Base-by-base conservation (phyloP, 2,888 invertebrate genomes). In the Galerucella pusilla region DNA sequence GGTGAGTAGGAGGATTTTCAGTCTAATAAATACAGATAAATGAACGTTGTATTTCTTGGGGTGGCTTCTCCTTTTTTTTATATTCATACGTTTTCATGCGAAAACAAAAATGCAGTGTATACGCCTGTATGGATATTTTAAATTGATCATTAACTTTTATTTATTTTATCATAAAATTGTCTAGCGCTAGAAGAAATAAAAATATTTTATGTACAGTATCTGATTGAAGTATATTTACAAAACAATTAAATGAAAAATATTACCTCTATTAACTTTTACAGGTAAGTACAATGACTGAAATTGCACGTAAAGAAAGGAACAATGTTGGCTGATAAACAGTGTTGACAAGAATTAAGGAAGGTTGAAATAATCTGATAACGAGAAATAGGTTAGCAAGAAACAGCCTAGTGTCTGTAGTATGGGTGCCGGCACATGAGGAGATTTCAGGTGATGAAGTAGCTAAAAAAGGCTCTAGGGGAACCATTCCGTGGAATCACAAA, bases 11-110 rank as follows among this genome's bases (percentile, higher is more conserved):
- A 63, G 71, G 71, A 75, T 71, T 71, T 75, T 68, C 64, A 35
- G 25, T 7, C 45, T 71, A 71, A 68, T 75, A 68, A 71, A 75
- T 75, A 71, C 57, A 68, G 73, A 75, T 78, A 80, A 80, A 79
- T 80, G 77, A 79, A 75, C 72, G 71, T 74, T 75, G 66, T 72
- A 59, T 72, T 67, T 72, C 72, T 72, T 49, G 49, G 72, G 72
- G 72, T 72, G 66, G 66, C 60, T 72, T 66, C 20, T 42, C 63
- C 16, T 46, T 4, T 42, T 20, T 28, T 25, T 20, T 59, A 25
- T 16, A 63, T 63, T 16, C 3, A 42, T 42, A 42, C 9, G 35
- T 16, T 42, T 63, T 16, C 3, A 42, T 42, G 7, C 35, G 35
- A 9, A 63, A 16, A 42, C 14, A 63, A n/a, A 42, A 63, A 42